phyloP scores from a whole-genome alignment of 2,113 vertebrate species.

The Reinhardtius hippoglossoides region DNA sequence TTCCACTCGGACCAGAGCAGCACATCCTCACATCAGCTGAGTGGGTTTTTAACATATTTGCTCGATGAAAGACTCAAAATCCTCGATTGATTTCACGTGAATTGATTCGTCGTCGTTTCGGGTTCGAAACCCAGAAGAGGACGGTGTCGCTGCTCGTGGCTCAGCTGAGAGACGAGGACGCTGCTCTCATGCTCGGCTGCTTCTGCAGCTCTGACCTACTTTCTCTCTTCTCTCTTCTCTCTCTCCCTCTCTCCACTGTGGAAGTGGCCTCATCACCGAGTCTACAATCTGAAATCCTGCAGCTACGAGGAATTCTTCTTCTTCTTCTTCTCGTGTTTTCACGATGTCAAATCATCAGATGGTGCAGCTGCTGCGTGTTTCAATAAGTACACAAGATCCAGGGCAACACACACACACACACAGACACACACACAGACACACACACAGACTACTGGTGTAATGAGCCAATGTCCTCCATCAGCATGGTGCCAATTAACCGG shows the following conservation, averaged over 20 bases:
- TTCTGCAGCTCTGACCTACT: conserved; percentile 80
- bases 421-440: conserved; percentile 36
- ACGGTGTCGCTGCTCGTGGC: conserved; percentile 2
- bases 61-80: too few species aligned
- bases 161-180: conserved; percentile 67
- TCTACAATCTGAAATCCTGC: not conserved
- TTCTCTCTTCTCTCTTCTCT: conserved; percentile 59
- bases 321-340: conserved; percentile 22
- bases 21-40: not conserved
- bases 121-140: not conserved
- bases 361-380: conserved; percentile 60
- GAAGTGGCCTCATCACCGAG: too few species aligned
- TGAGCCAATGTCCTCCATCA: conserved; percentile 53
- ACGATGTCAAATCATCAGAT: conserved; percentile 33
- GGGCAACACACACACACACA: not conserved
- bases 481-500: conserved; percentile 62
- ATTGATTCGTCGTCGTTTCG: not conserved
- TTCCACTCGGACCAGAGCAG: not conserved
- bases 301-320: not conserved
- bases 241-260: conserved; percentile 8
- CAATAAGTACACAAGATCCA: conserved; percentile 30
- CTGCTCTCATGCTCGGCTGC: conserved; percentile 73
- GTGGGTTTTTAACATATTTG: rapidly evolving
- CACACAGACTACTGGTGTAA: conserved; percentile 25
- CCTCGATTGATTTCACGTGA: not conserved